Evolutionary conservation across 2,888 invertebrate genomes (phyloP), one percentile per base, ranked within the genome.

Genomic region (Pristionchus maxplancki): DNA sequence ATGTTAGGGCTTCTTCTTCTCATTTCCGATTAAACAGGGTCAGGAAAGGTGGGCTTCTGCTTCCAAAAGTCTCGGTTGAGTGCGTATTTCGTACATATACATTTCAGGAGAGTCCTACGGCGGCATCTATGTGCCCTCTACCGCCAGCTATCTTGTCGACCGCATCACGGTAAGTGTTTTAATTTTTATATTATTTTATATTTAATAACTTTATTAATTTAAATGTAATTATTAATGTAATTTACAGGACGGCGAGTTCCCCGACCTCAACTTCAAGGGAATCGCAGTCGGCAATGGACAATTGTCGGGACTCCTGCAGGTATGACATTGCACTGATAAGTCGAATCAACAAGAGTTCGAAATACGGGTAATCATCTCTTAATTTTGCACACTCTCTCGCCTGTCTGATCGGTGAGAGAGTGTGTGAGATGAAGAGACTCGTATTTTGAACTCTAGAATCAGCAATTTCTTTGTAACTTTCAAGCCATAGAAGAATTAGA

Each of bases 261-360:
- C 53, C 83, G 90, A 90, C 85, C 89, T 92, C 85, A 91, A 92
- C 50, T 90, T 93, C 58, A 88, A 91, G 82, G 93, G 93, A 86
- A 93, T 93, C 87, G 91, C 90, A 3, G 89, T 93, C 62, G 93
- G 93, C 87, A 93, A 93, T 89, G 93, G 93, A 89, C 91, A 93
- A 89, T 89, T 93, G 85, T 90, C 90, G 71, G 89, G 90, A 71
- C 89, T 90, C n/a, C 91, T 78, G 0, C 88, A 88, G 81, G 88
- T 81, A 4, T 34, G 53, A 82, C 13, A 1, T 48, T 37, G 24
- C 28, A 31, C 17, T 50, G 1, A 17, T 8, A n/a, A n/a, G n/a
- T n/a, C n/a, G n/a, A n/a, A n/a, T n/a, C n/a, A n/a, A n/a, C n/a
- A n/a, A n/a, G n/a, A n/a, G n/a, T n/a, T n/a, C n/a, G n/a, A n/a